Percentiles rank a stretch among this genome's conserved stretches.
Conservation (phyloP, 2,797 vertebrate species). For the Centropyge bicolor region DNA sequence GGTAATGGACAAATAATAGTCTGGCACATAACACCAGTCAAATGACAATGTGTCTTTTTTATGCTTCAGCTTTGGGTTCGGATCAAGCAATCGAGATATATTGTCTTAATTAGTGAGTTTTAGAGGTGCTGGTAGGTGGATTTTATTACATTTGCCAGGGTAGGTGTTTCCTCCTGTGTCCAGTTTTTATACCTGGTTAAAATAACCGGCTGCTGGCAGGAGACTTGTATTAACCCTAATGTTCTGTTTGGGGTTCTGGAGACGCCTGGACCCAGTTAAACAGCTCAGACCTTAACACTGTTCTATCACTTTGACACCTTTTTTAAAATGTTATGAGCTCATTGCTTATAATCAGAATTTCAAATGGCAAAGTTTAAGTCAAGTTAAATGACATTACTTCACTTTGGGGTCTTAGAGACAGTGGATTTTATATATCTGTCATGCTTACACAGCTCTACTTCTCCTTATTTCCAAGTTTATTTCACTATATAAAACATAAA, state of each 20-base stretch:
- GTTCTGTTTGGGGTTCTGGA: neutral
- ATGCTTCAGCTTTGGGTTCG: neutral
- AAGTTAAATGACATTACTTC: neutral
- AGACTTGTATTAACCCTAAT: neutral
- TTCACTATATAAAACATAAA: neutral
- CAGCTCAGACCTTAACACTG: neutral
- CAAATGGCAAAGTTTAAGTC: neutral
- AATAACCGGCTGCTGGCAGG: neutral
- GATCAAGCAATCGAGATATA: neutral
- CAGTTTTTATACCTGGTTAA: neutral
- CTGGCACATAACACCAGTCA: neutral
- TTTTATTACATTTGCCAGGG: constrained; percentile 4
- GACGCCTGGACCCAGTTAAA: neutral
- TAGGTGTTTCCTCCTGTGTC: constrained; percentile 12
- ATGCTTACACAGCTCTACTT: no score
- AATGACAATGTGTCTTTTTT: neutral
- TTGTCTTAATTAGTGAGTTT: constrained; percentile 6
- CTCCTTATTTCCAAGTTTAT: neutral
- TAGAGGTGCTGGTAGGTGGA: neutral
- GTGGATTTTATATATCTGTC: neutral
- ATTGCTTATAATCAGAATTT: neutral
- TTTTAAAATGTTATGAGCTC: neutral
- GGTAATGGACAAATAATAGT: neutral
- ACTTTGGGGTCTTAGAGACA: neutral
- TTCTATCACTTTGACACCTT: neutral